Percentiles rank a stretch among this genome's conserved stretches.
Conservation (phyloP, 2,113 vertebrate genomes). For the Bagarius yarrelli region DNA sequence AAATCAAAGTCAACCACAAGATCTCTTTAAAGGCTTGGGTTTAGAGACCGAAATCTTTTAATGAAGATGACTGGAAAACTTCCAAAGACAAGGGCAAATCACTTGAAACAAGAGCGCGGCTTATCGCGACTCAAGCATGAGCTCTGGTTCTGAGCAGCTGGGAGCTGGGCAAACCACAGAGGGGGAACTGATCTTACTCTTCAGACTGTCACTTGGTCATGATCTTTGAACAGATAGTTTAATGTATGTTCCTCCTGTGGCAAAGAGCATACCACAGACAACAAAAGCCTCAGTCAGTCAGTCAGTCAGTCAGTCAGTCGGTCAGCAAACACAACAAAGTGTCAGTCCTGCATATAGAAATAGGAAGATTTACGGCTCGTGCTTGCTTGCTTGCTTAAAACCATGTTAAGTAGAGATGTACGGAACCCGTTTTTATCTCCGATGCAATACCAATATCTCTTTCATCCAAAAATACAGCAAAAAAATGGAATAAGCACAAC, state of each 20-base stretch:
- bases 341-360: background rate
- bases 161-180: slow-evolving; percentile 60
- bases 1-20: slow-evolving; percentile 70
- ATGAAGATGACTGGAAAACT: slow-evolving; percentile 70
- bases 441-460: background rate
- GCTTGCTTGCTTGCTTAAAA: background rate
- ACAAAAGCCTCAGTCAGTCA: background rate
- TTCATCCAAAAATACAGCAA: background rate
- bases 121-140: slow-evolving; percentile 68
- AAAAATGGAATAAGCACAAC: background rate
- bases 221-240: slow-evolving; percentile 32
- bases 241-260: slow-evolving; percentile 32
- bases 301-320: background rate
- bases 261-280: slow-evolving; percentile 12
- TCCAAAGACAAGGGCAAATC: slow-evolving; percentile 67
- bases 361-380: background rate
- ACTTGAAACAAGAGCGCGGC: slow-evolving; percentile 66
- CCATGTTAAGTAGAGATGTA: background rate
- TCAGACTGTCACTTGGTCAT: slow-evolving; percentile 52
- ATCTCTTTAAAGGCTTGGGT: slow-evolving; percentile 46
- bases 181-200: slow-evolving; percentile 65
- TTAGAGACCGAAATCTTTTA: slow-evolving; percentile 61
- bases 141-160: slow-evolving; percentile 71
- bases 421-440: background rate
- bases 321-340: slow-evolving; percentile 16